phyloP scores from a whole-genome alignment of 2,113 vertebrate genomes.

The Ageneiosus marmoratus region DNA sequence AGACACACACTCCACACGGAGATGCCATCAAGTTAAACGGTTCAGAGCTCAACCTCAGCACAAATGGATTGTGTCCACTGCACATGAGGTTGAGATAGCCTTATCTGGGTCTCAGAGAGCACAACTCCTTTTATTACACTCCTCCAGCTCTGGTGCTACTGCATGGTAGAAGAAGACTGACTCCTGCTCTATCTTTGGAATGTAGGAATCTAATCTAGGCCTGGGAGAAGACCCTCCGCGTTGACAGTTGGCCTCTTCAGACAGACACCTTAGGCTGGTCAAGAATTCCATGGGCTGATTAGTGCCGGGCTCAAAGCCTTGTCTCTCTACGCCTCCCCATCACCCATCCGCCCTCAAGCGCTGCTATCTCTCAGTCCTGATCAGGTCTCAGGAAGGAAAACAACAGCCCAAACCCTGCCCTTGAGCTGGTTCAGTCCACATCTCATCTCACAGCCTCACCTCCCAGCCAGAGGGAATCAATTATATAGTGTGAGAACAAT shows the following conservation, averaged over 20 bases:
- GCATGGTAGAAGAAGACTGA: neutral
- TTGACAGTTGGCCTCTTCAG: slow-evolving; percentile 60
- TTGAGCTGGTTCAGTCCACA: neutral
- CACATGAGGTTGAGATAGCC: slow-evolving; percentile 69
- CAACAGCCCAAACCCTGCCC: slow-evolving; percentile 31
- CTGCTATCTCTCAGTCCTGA: neutral
- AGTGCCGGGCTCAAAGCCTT: slow-evolving; percentile 45
- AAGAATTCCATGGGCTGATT: slow-evolving; percentile 49
- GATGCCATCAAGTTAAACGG: slow-evolving; percentile 56
- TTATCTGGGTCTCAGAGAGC: slow-evolving; percentile 64
- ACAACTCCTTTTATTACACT: slow-evolving; percentile 40
- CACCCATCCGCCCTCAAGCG: neutral
- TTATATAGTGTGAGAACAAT: neutral
- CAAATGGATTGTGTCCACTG: slow-evolving; percentile 70
- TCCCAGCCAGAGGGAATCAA: neutral
- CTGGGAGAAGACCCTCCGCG: slow-evolving; percentile 48
- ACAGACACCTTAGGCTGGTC: slow-evolving; percentile 56
- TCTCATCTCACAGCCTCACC: neutral
- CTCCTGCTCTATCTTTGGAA: slow-evolving; percentile 69
- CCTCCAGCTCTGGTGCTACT: neutral
- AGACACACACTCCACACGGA: slow-evolving; percentile 31
- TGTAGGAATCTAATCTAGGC: slow-evolving; percentile 60
- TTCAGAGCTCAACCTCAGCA: slow-evolving; percentile 58
- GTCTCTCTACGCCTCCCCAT: slow-evolving; percentile 39
- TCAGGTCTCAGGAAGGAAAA: slow-evolving; percentile 17